Percentiles rank a stretch among this genome's conserved stretches.
Evolutionary conservation across 2,888 invertebrate species (phyloP).

Genomic region (Colostygia pectinataria): DNA sequence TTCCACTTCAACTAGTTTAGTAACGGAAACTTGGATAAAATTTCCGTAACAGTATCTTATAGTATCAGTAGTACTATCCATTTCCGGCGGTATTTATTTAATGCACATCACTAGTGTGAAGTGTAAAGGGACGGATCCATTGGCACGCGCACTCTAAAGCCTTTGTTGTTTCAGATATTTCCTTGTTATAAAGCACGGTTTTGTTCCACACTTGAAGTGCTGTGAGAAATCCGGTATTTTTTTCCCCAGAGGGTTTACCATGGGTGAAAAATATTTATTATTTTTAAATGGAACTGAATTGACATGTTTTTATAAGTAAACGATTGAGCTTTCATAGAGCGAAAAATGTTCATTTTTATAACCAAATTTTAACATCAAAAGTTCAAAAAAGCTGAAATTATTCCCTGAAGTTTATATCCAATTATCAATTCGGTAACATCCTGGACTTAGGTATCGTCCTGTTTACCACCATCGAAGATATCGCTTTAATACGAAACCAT

Average conservation of each 20-base stretch:
- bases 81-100: background rate
- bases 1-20: too few relatives aligned
- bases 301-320: too few relatives aligned
- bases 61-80: background rate
- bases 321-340: too few relatives aligned
- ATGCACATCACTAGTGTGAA: slow-evolving; percentile 24
- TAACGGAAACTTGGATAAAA: too few relatives aligned
- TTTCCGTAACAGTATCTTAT: too few relatives aligned
- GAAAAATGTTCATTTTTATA: too few relatives aligned
- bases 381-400: background rate
- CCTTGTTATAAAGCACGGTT: slow-evolving; percentile 55
- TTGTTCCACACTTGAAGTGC: slow-evolving; percentile 69
- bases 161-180: slow-evolving; percentile 50
- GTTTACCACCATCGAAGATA: background rate
- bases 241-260: slow-evolving; percentile 30
- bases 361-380: too few relatives aligned
- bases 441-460: background rate
- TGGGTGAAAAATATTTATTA: slow-evolving; percentile 6
- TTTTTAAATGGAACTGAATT: too few relatives aligned
- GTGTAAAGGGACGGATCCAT: slow-evolving; percentile 33
- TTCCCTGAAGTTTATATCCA: slow-evolving; percentile 4
- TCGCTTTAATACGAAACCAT: slow-evolving; percentile 6
- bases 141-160: slow-evolving; percentile 69
- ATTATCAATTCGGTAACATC: slow-evolving; percentile 8
- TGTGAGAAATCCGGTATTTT: slow-evolving; percentile 62